Base-by-base conservation (phyloP, 2,888 invertebrate species). In the Sisyra terminalis region DNA sequence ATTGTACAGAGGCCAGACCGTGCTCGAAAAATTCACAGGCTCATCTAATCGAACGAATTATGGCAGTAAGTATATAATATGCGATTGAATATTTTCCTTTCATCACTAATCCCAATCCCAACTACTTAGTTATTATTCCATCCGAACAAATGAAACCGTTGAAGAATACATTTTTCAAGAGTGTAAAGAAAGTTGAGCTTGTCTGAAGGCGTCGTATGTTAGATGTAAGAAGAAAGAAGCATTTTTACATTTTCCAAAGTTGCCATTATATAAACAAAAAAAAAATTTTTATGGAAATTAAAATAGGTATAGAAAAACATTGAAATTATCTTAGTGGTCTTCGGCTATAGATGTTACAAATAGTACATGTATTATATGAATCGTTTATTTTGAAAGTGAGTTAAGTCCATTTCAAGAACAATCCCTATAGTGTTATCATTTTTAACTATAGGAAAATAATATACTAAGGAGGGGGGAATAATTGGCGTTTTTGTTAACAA, bases 21-120 rank as follows among this genome's bases (percentile, higher is more conserved):
- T 17, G 11, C 11, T 17, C 37, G 7, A 17, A 16, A 37, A 11
- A 31, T 17, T 15, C 31, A 37, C 30, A 43, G 29, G 16, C 16
- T 30, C 37, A 43, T 15, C n/a, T 40, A 38, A 38, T 37, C 29
- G 43, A 43, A 11, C 29, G 43, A 29, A 38, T 43, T 16, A 35
- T 38, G 11, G 38, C 43, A 11, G 43, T 43, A 37, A 37, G 43
- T 43, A 24, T 29, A 29, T 37, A 4, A 6, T 7, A 29, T 30
- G 14, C 3, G 9, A 15, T 35, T 15, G n/a, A 9, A 5, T 32
- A 32, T 32, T 32, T 8, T 32, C 14, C 11, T n/a, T 6, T 9
- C 14, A 5, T 32, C 32, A n/a, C 32, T 6, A 13, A 32, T 9
- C 8, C 9, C 30, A 8, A 9, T 29, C 8, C 30, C 30, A 29